Evolutionary conservation across 1,140 invertebrate species (phyloP), one percentile per base, ranked within the genome.

Genomic region (Sycobia sp.): DNA sequence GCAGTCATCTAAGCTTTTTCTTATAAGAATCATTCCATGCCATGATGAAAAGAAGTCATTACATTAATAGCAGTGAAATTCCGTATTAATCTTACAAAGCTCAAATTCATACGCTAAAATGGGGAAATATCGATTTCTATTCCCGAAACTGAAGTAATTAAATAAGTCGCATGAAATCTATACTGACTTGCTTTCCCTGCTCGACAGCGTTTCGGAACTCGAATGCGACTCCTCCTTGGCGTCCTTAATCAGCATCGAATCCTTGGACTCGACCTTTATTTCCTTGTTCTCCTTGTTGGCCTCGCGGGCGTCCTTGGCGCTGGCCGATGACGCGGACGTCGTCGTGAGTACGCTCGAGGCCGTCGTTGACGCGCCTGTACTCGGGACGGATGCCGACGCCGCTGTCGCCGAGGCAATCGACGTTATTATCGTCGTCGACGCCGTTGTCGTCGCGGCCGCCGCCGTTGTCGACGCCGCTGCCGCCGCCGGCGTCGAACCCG

Each of bases 221-320:
- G 73, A 67, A 25, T 72, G 73, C 4, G 71, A 62, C 16, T 79
- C 77, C 8, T 79, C 76, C 29, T 76, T 76, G 9, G 69, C 44
- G 34, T 77, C 72, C 29, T 80, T 81, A 16, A 72, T 36, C 11
- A 68, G 46, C 38, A 69, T 58, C 20, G 69, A 55, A 7, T 79
- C 76, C 32, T 80, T 79, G 4, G 63, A 27, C 3, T 82, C 79
- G 18, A 36, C 27, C 53, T 76, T 77, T 54, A 60, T 73, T 1
- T 75, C 73, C 32, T 82, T 81, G 22, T 77, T 75, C 27, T 82
- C 80, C 47, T 81, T 81, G 18, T 73, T 77, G 0, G 71, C 69
- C 25, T 82, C 79, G 46, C 76, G 78, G 20, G 69, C 73, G 47
- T 81, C 79, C 55, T 81, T 81, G 4, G 72, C 61, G 44, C 62